Evolutionary conservation across 2,888 invertebrate genomes (phyloP), one percentile per base, ranked within the genome.

Genomic region (Megalurothrips usitatus): DNA sequence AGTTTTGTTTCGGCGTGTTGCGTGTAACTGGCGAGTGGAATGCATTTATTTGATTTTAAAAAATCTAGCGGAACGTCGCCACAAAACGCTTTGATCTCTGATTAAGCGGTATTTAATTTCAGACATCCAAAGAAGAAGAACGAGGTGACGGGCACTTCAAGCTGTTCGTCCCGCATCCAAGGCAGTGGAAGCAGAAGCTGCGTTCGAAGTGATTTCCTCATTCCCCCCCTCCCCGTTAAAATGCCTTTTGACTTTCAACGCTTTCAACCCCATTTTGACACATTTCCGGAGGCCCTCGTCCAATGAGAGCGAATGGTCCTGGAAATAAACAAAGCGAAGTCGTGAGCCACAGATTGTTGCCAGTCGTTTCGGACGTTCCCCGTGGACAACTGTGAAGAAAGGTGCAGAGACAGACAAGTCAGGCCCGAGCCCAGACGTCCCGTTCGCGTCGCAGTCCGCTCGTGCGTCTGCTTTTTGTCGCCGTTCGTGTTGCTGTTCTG

Each of bases 331-430:
- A 58, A 58, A 58, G 58, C 58, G 19, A 58, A 19, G 17, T 19
- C 19, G 19, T 19, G 58, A 17, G 58, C 52, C 52, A 52, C 68
- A 75, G 68, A 75, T 75, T 75, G 68, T 75, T 75, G 68, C 26
- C 26, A 12, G 12, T 26, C 11, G 68, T 75, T 75, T 75, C 68
- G 68, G 68, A 75, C 68, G 68, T 75, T 23, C 23, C 23, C 26
- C 26, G 26, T 23, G 68, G 26, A 75, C 68, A 26, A 75, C 26
- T 75, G 68, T 75, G 68, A 75, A 75, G 68, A 75, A 75, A 75
- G 68, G 26, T 75, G 26, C 68, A 75, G 11, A 26, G 26, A 6
- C 68, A 43, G 34, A 43, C 34, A 43, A 43, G 34, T 43, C 34
- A 43, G 34, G 34, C 34, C 52, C 11, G 52, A 17, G 14, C 12